Base-by-base conservation (phyloP, 1,140 invertebrate species). In the Magallana ariakensis region DNA sequence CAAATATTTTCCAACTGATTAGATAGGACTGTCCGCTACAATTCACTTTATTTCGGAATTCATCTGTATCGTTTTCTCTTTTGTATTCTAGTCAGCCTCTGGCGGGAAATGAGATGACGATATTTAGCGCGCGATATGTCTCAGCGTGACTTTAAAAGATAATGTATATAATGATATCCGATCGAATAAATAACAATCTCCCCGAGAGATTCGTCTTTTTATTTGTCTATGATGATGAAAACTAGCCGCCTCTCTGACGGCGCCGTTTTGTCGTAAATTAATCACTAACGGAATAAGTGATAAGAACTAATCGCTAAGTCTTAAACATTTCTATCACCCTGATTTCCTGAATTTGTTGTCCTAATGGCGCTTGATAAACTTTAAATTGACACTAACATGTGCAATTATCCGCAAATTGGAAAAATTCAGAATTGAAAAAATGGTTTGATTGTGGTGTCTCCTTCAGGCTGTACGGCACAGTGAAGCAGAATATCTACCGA, bases 311-410 rank as follows among this genome's bases (percentile, higher is more conserved):
- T 86, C 85, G 62, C 58, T 55, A 86, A 81, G 85, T 85, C 80
- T 88, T 85, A 83, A 83, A 83, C 87, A 85, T 81, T 83, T 85
- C 87, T 83, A 85, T 88, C 87, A 83, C 57, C 66, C 58, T 57
- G 58, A 81, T 85, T 88, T 88, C 83, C 87, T 85, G 87, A 83
- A 85, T 83, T 83, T 85, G 58, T 86, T 88, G 87, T 88, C 80
- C 80, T 88, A 88, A 88, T 85, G 80, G 53, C 85, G 85, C 80
- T 80, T 83, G 87, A 88, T 88, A 88, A 88, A 88, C 85, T 55
- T 60, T 80, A 86, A 88, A 88, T 88, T 86, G 87, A 86, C 85
- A 81, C 85, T 75, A 84, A 85, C 85, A 88, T 83, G 87, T 88
- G 87, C 81, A 83, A 58, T 84, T 86, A 88, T 85, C 85, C 75